Conservation (phyloP, 2,888 invertebrate species). For the Lypha dubia region DNA sequence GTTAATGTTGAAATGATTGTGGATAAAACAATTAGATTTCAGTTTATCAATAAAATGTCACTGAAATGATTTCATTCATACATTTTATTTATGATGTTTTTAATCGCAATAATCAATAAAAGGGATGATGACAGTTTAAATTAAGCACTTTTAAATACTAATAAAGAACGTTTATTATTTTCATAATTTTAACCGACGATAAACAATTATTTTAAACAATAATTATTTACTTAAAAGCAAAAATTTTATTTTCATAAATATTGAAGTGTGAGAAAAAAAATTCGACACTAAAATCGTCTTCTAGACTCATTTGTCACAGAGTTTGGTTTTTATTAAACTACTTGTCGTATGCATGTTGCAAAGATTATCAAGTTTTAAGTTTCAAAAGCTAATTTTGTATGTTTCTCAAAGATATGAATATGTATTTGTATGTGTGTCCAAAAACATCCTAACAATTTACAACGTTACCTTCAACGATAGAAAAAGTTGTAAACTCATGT, state of each 20-base stretch:
- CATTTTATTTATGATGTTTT: no score
- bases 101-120: slow-evolving; percentile 80
- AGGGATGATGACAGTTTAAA: slow-evolving; percentile 76
- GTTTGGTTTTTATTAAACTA: slow-evolving; percentile 1
- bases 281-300: neutral
- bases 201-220: slow-evolving; percentile 39
- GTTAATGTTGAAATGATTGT: neutral
- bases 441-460: neutral
- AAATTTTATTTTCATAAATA: slow-evolving; percentile 29
- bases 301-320: neutral
- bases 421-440: slow-evolving; percentile 24
- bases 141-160: no score
- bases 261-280: neutral
- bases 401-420: slow-evolving; percentile 61
- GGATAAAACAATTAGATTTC: neutral
- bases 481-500: neutral
- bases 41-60: neutral
- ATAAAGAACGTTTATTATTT: neutral
- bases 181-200: neutral
- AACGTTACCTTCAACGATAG: neutral
- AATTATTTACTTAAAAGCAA: slow-evolving; percentile 38
- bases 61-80: slow-evolving; percentile 5
- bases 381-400: slow-evolving; percentile 30
- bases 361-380: neutral
- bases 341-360: neutral